phyloP scores from a whole-genome alignment of 2,797 vertebrate genomes.

The Cygnus olor region DNA sequence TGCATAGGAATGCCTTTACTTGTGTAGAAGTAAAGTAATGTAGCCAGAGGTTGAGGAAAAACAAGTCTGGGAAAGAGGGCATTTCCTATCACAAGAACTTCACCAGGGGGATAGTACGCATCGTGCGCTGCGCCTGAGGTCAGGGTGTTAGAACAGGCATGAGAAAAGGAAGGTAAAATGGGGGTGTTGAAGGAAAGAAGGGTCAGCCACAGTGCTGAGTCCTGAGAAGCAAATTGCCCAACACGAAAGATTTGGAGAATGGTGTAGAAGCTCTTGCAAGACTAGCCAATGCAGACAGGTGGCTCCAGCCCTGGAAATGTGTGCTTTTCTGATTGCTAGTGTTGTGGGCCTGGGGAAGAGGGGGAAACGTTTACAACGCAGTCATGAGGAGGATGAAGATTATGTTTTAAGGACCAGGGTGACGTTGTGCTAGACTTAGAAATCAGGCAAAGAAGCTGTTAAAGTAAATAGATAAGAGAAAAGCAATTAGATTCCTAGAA shows the following conservation, averaged over 20 bases:
- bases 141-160: background rate
- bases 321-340: slow-evolving; percentile 49
- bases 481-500: background rate
- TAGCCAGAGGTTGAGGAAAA: background rate
- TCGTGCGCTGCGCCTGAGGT: fast-evolving
- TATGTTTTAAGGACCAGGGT: background rate
- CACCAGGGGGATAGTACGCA: background rate
- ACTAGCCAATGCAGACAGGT: slow-evolving; percentile 27
- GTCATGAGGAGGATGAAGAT: background rate
- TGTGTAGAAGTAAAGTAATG: background rate
- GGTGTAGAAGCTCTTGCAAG: slow-evolving; percentile 7
- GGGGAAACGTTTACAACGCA: background rate
- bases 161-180: background rate
- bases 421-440: background rate
- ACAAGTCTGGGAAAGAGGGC: background rate
- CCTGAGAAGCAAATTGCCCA: background rate
- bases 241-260: slow-evolving; percentile 11
- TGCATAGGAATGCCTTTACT: background rate
- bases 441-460: background rate
- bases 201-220: background rate
- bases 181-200: background rate
- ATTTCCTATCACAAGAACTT: background rate
- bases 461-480: slow-evolving; percentile 29
- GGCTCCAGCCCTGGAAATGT: slow-evolving; percentile 6
- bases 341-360: background rate